Evolutionary conservation across 2,113 vertebrate species (phyloP), one percentile per base, ranked within the genome.

Genomic region (Scomber scombrus): DNA sequence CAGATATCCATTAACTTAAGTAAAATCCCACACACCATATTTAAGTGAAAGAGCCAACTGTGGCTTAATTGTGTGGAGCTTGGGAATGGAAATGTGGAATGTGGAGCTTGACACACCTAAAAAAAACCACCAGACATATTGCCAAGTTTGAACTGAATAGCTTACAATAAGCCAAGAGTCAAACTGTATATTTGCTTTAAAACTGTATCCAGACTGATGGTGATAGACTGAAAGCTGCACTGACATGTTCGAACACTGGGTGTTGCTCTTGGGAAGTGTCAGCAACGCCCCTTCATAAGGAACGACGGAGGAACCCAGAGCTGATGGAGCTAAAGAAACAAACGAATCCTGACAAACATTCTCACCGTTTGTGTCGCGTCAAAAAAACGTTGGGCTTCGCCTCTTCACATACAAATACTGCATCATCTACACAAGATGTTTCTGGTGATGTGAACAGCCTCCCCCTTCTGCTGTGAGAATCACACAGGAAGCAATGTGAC

Each of bases 221-320:
- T 11, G 18, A 21, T 16, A 16, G 19, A 60, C 11, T 14, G 29
- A 21, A 21, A 4, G 45, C 18, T 88, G 80, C 52, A 81, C 19
- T 57, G 34, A 23, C 58, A 65, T 9, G 5, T 78, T 51, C 43
- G 31, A 16, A 75, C 92, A 87, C 82, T 71, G 66, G 87, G 76
- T 88, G 91, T 60, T 54, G 58, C 82, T 87, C 81, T 85, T 69
- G 69, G 23, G 79, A 60, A 86, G 87, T 40, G 34, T 55, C 84
- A 77, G 18, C 56, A 26, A 0, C 23, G 8, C 49, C 49, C 57
- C 14, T 21, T 57, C 29, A 52, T 0, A 5, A 57, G 26, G 15
- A 29, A 26, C 0, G 29, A 50, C 2, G 12, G 18, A 57, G 65
- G 31, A 46, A 56, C 29, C n/a, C 50, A 45, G 19, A 57, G 61